These are phyloP conservation scores for Andrena bicolor DNA, from an alignment of 2,888 invertebrate species.

Conservation along the genomic window DNA sequence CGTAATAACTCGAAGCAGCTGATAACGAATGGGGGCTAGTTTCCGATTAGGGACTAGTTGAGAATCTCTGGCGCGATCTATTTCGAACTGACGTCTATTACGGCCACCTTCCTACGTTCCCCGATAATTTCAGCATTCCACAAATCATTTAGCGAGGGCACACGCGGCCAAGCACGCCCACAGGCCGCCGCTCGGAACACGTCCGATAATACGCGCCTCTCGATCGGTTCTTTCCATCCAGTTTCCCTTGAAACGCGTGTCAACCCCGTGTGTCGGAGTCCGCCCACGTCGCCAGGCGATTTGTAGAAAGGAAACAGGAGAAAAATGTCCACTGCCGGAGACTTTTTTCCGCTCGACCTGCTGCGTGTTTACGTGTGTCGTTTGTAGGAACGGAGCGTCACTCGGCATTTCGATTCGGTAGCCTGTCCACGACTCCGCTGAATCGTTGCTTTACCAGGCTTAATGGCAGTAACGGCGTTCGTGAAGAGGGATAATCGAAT, in stretches of 20 bases:
- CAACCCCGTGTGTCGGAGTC: constrained; percentile 68
- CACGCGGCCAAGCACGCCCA: constrained; percentile 59
- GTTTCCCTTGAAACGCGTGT: constrained; percentile 75
- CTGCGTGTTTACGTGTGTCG: constrained; percentile 54
- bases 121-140: constrained; percentile 74
- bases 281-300: constrained; percentile 70
- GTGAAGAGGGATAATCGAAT: constrained; percentile 55
- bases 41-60: constrained; percentile 37
- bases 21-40: neutral
- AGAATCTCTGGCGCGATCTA: constrained; percentile 58
- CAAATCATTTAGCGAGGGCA: constrained; percentile 68
- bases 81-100: constrained; percentile 52
- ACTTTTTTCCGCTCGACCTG: constrained; percentile 20
- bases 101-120: constrained; percentile 57
- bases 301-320: constrained; percentile 43
- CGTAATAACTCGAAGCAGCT: neutral
- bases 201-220: constrained; percentile 57
- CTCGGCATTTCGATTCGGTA: constrained; percentile 47
- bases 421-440: constrained; percentile 14
- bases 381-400: constrained; percentile 19
- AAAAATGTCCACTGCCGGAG: constrained; percentile 17
- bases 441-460: constrained; percentile 14
- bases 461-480: constrained; percentile 44
- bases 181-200: constrained; percentile 43
- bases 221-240: constrained; percentile 69